Conservation (phyloP, 2,113 vertebrate species). For the Chitala chitala region DNA sequence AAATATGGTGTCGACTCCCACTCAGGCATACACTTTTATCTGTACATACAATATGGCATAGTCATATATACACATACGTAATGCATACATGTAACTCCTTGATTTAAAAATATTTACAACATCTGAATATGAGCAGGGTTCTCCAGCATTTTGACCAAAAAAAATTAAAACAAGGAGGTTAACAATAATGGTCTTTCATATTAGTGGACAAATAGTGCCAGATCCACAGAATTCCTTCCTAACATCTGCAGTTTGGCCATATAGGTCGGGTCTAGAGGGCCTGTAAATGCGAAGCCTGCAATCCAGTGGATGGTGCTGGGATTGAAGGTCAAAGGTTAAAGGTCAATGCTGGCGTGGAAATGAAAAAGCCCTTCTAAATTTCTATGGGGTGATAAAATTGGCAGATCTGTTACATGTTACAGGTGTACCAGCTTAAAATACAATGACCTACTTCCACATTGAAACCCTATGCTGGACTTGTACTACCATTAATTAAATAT, state of each 20-base stretch:
- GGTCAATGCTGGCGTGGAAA: conserved; percentile 2
- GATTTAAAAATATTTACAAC: conserved; percentile 37
- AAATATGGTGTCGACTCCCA: conserved; percentile 34
- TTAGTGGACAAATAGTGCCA: too few species aligned
- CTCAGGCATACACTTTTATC: not conserved
- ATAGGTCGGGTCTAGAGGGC: conserved; percentile 19
- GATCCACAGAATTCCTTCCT: conserved; percentile 15
- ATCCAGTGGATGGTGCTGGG: conserved; percentile 7
- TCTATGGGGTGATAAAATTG: not conserved
- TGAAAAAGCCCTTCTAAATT: not conserved
- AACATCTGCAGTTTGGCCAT: conserved; percentile 9
- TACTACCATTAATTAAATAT: not conserved
- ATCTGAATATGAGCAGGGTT: conserved; percentile 35
- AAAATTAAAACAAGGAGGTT: conserved; percentile 22
- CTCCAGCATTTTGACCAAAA: conserved; percentile 56
- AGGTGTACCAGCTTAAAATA: not conserved
- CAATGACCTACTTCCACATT: not conserved
- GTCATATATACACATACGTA: conserved; percentile 37
- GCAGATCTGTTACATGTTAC: not conserved
- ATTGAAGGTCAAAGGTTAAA: too few species aligned
- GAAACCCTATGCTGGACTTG: not conserved
- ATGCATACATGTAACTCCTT: conserved; percentile 22
- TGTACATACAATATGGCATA: conserved; percentile 15
- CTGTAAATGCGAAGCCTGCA: conserved; percentile 24
- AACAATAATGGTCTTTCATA: not conserved